Evolutionary conservation across 2,888 invertebrate genomes (phyloP), one percentile per base, ranked within the genome.

Genomic region (Crepidodera aurea): DNA sequence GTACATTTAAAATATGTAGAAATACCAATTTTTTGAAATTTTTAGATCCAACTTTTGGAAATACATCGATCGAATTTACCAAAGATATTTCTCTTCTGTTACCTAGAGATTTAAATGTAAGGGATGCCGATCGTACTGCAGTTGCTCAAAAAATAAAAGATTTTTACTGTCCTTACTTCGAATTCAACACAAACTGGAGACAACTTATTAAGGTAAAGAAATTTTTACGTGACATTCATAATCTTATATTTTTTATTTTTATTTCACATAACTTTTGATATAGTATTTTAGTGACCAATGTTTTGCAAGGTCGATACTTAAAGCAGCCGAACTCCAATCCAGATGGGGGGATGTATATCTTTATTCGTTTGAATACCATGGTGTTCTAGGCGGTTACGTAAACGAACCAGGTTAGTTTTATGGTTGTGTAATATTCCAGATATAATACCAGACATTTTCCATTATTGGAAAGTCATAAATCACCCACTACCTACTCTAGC

Each of bases 361-460:
- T n/a, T 73, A 73, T 34, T 61, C 69, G 40, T 73, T 73, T 55
- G 68, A 69, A 6, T 70, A 71, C 48, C 64, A 65, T 57, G 72
- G 67, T 2, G 59, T 59, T 22, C 18, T 66, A 3, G 73, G 69
- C 6, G 66, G 66, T 44, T 69, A 70, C 48, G 56, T 62, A n/a
- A 65, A 70, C 5, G 65, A 71, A 37, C 54, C 66, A 61, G 58
- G 66, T 66, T 46, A 39, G 37, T 22, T 22, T 22, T 4, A n/a
- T n/a, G n/a, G n/a, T n/a, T n/a, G n/a, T n/a, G n/a, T n/a, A n/a
- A n/a, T n/a, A n/a, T n/a, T n/a, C n/a, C n/a, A n/a, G n/a, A n/a
- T n/a, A n/a, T n/a, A n/a, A n/a, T n/a, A n/a, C n/a, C n/a, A n/a
- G n/a, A n/a, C n/a, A n/a, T n/a, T n/a, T n/a, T n/a, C n/a, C n/a